Evolutionary conservation across 2,888 invertebrate genomes (phyloP).

Genomic region (Epicampocera succincta): DNA sequence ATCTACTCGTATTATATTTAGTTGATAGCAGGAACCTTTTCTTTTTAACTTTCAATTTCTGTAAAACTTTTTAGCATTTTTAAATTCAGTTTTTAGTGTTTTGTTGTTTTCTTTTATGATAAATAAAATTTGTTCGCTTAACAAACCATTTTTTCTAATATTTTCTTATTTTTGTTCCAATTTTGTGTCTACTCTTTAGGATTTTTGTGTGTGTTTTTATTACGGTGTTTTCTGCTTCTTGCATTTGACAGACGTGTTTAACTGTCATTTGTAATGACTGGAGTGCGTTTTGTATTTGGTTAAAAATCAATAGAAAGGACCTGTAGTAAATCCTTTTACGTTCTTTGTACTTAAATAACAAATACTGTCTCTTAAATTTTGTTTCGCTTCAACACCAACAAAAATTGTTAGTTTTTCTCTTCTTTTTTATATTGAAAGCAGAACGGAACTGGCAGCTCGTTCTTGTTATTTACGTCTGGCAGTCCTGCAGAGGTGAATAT

Average conservation of each 20-base stretch:
- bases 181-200: conserved; percentile 66
- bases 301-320: conserved; percentile 76
- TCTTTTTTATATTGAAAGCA: too few relatives aligned
- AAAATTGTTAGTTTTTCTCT: neutral
- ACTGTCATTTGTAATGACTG: conserved; percentile 60
- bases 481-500: too few relatives aligned
- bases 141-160: conserved; percentile 1
- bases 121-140: conserved; percentile 15
- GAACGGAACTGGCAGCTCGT: too few relatives aligned
- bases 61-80: neutral
- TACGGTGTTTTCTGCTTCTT: conserved; percentile 50
- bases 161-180: conserved; percentile 60
- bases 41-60: neutral
- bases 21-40: too few relatives aligned
- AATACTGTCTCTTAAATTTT: conserved; percentile 48
- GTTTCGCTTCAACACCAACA: neutral
- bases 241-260: conserved; percentile 64
- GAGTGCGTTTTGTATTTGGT: conserved; percentile 41
- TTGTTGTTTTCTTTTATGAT: neutral
- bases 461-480: too few relatives aligned
- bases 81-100: neutral
- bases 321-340: conserved; percentile 73
- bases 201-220: conserved; percentile 58
- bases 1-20: too few relatives aligned
- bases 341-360: neutral